Conservation (phyloP, 2,888 invertebrate species). For the Stomorhina lunata region DNA sequence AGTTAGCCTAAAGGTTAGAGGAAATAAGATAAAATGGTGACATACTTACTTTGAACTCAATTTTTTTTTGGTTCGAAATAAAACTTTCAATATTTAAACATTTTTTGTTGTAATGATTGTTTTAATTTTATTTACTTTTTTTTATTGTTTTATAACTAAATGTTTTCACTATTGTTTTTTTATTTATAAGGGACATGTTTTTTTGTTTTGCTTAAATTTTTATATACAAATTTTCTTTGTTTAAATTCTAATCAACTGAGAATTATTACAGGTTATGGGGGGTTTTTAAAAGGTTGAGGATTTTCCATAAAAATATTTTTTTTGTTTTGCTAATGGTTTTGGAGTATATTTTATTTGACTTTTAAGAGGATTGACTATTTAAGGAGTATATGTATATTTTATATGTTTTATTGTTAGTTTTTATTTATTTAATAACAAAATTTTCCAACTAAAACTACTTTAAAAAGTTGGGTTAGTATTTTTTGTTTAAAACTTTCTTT, state of each 20-base stretch:
- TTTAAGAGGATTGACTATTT: not conserved
- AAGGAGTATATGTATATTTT: not conserved
- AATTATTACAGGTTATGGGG: conserved; percentile 26
- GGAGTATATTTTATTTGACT: conserved; percentile 9
- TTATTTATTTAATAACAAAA: conserved; percentile 21
- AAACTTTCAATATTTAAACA: not conserved
- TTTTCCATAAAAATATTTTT: conserved; percentile 38
- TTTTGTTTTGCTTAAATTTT: not conserved
- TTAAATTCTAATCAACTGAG: conserved; percentile 39
- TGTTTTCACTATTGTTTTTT: conserved; percentile 12
- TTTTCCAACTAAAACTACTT: conserved; percentile 40
- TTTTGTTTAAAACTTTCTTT: not conserved
- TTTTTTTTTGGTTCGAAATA: conserved; percentile 9
- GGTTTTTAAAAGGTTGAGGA: not conserved
- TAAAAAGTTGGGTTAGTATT: conserved; percentile 43
- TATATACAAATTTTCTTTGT: conserved; percentile 43
- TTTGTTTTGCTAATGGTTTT: not conserved
- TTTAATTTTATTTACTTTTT: conserved; percentile 41
- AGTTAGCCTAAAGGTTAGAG: conserved; percentile 27
- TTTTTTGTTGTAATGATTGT: conserved; percentile 31
- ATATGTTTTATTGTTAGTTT: conserved; percentile 13
- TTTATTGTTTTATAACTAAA: conserved; percentile 9
- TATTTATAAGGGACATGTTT: conserved; percentile 8
- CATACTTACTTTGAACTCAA: not conserved
- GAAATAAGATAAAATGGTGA: too few species aligned